Evolutionary conservation across 1,140 invertebrate genomes (phyloP), one percentile per base, ranked within the genome.

Genomic region (Venustaconcha ellipsiformis): DNA sequence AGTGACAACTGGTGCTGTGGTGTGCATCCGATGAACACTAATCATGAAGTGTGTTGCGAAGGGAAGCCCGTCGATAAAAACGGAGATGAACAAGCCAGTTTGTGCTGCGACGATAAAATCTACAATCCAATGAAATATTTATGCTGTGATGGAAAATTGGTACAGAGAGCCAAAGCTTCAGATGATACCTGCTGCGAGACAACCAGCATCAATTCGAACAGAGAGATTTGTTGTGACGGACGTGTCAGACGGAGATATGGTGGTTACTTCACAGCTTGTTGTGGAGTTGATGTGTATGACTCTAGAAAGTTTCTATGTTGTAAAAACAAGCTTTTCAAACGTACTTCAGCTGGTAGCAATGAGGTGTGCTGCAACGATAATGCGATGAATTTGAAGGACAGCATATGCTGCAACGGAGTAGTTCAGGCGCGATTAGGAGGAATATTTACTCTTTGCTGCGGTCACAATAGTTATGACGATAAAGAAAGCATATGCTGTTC

Each of bases 1-100:
- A 70, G 63, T 20, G 75, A 77, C 57, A 77, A 77, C 58, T 77
- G 75, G 75, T 77, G 75, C 23, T 77, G 75, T 70, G 75, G 75
- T 17, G 68, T 72, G 67, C 60, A 70, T 63, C 68, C 70, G 63
- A 77, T 77, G 75, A 55, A 77, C 23, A 72, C 58, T 48, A 57
- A 67, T 23, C 72, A 64, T 56, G n/a, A 65, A 48, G 72, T 72
- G 37, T 77, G 75, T 55, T 77, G 75, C 48, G 57, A 58, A n/a
- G 75, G 75, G 4, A 77, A 57, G 15, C 20, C 75, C 1, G 26
- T 20, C 15, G 23, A 72, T 56, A 57, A 23, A 55, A 20, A 55
- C 15, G 71, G 37, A 55, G 71, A 64, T 20, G 56, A 66, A n/a
- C 17, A 72, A 65, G 66, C 71, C 11, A 37, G 57, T 55, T 8